phyloP scores from a whole-genome alignment of 2,797 vertebrate genomes.

The Moxostoma hubbsi region DNA sequence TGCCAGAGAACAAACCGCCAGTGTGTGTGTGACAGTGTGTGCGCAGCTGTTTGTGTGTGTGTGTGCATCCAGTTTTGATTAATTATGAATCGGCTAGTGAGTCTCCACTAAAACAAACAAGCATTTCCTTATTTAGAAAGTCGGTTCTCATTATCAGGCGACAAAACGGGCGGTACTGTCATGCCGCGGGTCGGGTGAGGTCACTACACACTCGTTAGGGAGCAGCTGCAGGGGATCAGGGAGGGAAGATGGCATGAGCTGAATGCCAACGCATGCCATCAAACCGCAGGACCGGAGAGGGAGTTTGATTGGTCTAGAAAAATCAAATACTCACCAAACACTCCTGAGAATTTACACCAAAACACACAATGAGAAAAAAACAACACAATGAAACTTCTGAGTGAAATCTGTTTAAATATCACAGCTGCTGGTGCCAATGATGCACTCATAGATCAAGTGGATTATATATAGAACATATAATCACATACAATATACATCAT shows the following conservation, averaged over 20 bases:
- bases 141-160: constrained; percentile 38
- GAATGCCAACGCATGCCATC: constrained; percentile 30
- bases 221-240: constrained; percentile 47
- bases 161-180: neutral
- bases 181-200: constrained; percentile 16
- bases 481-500: neutral
- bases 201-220: constrained; percentile 39
- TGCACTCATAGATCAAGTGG: neutral
- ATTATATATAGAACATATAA: constrained; percentile 29
- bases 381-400: constrained; percentile 48
- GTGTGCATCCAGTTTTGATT: neutral
- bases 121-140: constrained; percentile 27
- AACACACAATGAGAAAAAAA: constrained; percentile 46
- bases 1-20: no score
- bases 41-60: neutral
- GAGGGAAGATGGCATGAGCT: neutral
- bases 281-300: constrained; percentile 13
- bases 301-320: constrained; percentile 22
- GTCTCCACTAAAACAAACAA: constrained; percentile 32
- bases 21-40: constrained; percentile 10
- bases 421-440: neutral
- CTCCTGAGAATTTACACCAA: constrained; percentile 53
- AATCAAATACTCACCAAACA: constrained; percentile 58
- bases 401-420: constrained; percentile 24
- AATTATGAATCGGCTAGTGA: neutral